Evolutionary conservation across 2,888 invertebrate genomes (phyloP), one percentile per base, ranked within the genome.

Genomic region (Xanthostigma xanthostigma): DNA sequence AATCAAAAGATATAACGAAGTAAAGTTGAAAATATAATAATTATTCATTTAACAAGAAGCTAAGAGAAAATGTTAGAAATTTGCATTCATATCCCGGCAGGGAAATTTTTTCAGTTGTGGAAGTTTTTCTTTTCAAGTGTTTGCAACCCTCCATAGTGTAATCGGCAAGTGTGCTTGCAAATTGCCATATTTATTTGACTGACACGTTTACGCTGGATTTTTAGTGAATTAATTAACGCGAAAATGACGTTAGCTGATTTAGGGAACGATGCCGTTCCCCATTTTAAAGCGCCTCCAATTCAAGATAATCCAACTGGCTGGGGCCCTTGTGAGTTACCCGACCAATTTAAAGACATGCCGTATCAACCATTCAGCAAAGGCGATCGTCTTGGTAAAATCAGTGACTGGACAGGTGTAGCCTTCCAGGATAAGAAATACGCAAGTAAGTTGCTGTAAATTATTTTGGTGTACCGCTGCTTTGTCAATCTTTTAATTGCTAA

Each of bases 341-440:
- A 91, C 51, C 89, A 91, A 62, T 95, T 92, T 68, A 84, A 85
- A 62, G 92, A 94, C 68, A 90, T 95, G 82, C 97, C 97, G 9
- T 99, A 97, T 70, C 97, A 98, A 70, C 96, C 96, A 39, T 99
- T 96, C 68, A 94, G 96, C 57, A 99, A 98, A 72, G 93, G 93
- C 52, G 97, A 98, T 69, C 84, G 96, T 58, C 76, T 98, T 55
- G 98, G 98, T 58, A 97, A 97, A 78, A 96, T 96, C 59, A 93
- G 96, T 60, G 98, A 98, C 65, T 98, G 98, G 98, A 96, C 95
- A 47, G 90, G 92, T 50, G 85, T 89, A 6, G 83, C 85, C 2
- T 85, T 84, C 59, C 90, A 90, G 60, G 95, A 98, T 63, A 90
- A 94, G 59, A 87, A 96, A 70, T 92, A 92, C 66, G 81, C 87